phyloP scores from a whole-genome alignment of 2,797 vertebrate genomes.

The Lophius americanus region DNA sequence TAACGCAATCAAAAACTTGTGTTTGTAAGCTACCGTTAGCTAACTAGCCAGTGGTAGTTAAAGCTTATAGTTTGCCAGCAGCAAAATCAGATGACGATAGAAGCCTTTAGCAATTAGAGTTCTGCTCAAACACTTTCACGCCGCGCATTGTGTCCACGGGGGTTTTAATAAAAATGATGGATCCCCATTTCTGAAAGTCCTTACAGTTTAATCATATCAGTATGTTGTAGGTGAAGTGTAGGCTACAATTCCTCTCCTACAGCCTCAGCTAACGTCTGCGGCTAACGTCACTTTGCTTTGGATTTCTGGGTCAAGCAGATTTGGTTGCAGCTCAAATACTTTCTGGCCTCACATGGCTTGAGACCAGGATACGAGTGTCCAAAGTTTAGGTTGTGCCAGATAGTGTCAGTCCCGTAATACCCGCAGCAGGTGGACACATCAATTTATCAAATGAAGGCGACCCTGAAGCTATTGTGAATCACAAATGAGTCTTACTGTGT shows the following conservation, averaged over 20 bases:
- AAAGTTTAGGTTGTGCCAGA: slow-evolving; percentile 21
- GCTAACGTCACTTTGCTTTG: slow-evolving; percentile 54
- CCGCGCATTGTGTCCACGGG: neutral
- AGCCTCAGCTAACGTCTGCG: slow-evolving; percentile 45
- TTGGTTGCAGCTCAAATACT: slow-evolving; percentile 70
- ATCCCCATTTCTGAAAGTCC: neutral
- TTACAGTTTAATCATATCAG: neutral
- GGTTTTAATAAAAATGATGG: neutral
- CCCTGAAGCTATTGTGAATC: neutral
- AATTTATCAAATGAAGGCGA: neutral
- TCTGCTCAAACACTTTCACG: neutral
- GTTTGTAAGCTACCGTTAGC: slow-evolving; percentile 44
- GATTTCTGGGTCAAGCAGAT: slow-evolving; percentile 76
- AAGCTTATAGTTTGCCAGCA: slow-evolving; percentile 41
- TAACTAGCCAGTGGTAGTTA: slow-evolving; percentile 61
- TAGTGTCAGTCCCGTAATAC: slow-evolving; percentile 16
- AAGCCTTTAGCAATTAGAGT: neutral
- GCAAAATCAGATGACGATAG: slow-evolving; percentile 3
- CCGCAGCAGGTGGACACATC: slow-evolving; percentile 3
- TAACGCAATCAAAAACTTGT: slow-evolving; percentile 24
- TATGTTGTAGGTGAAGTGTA: neutral
- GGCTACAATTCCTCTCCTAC: neutral
- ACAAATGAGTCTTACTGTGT: neutral
- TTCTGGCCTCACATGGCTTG: slow-evolving; percentile 45
- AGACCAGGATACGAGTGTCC: slow-evolving; percentile 14